These are phyloP conservation scores for Myotis daubentonii DNA, from an alignment of 2,797 vertebrate genomes.

Conservation along the genomic window DNA sequence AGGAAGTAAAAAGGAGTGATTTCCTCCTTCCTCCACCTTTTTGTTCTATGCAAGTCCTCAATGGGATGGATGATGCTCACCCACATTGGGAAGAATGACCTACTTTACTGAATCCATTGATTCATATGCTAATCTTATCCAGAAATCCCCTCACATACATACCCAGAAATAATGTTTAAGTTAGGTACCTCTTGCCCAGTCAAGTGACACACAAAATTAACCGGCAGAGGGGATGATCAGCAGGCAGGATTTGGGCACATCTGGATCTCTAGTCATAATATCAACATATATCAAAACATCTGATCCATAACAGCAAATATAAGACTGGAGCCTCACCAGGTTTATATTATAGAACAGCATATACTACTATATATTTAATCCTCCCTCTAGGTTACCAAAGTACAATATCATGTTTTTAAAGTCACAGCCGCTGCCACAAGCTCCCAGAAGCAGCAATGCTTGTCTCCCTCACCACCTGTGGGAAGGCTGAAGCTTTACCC, in stretches of 20 bases:
- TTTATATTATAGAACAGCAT: neutral
- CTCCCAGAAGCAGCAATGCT: neutral
- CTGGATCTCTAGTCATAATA: neutral
- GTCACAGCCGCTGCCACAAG: neutral
- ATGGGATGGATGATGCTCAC: neutral
- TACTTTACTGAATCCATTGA: neutral
- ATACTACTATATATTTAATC: no score
- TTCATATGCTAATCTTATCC: neutral
- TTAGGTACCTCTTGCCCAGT: neutral
- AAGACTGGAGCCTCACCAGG: neutral
- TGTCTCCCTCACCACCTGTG: neutral
- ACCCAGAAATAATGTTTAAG: conserved; percentile 3
- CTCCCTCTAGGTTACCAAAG: neutral
- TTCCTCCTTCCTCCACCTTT: neutral
- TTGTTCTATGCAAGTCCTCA: neutral
- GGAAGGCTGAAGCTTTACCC: neutral
- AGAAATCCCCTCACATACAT: neutral
- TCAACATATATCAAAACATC: neutral
- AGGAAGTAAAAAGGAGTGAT: neutral
- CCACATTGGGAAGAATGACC: neutral
- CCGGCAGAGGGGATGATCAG: neutral
- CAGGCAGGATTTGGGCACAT: neutral
- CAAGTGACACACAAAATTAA: neutral
- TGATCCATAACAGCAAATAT: neutral
- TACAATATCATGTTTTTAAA: neutral